Evolutionary conservation across 2,113 vertebrate species (phyloP).

Genomic region (Dipodomys ordii): DNA sequence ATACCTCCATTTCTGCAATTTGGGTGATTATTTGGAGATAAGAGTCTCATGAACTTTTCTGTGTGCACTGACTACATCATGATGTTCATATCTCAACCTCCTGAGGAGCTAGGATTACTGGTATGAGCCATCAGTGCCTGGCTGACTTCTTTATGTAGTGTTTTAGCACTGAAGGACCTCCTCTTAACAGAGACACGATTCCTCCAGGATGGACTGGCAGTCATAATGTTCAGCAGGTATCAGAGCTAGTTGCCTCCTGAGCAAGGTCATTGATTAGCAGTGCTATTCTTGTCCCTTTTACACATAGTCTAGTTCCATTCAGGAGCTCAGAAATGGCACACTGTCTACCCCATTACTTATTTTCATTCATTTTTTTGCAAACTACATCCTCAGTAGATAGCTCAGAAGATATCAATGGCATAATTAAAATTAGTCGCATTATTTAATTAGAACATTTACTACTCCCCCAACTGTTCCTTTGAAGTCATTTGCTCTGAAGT

Average conservation of each 20-base stretch:
- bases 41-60: no score
- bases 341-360: background rate
- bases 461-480: background rate
- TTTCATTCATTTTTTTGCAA: background rate
- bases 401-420: background rate
- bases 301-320: background rate
- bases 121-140: no score
- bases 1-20: no score
- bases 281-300: background rate
- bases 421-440: background rate
- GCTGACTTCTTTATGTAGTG: background rate
- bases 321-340: background rate
- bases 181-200: constrained; percentile 21
- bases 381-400: background rate
- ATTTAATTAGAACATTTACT: constrained; percentile 37
- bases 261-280: background rate
- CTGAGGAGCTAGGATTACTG: no score
- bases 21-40: no score
- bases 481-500: constrained; percentile 26
- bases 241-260: background rate
- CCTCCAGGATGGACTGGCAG: background rate
- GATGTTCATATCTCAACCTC: no score
- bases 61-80: no score
- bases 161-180: background rate
- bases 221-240: background rate